Conservation (phyloP, 2,113 vertebrate species). For the Microtus pennsylvanicus region DNA sequence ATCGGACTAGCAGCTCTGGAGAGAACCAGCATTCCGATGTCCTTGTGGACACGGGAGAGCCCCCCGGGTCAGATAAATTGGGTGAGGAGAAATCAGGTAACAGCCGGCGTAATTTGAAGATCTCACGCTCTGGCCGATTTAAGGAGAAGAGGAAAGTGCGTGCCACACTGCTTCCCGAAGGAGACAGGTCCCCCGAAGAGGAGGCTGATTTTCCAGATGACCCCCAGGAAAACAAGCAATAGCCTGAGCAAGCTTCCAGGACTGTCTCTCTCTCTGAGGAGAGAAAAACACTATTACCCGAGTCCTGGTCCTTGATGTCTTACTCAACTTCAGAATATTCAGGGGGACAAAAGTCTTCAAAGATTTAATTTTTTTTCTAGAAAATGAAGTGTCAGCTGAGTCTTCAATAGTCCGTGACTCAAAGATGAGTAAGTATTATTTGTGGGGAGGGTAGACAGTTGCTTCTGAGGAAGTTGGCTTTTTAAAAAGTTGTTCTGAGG, state of each 20-base stretch:
- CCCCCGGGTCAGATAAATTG: slow-evolving; percentile 67
- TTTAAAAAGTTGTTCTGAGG: neutral
- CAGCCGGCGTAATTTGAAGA: slow-evolving; percentile 92
- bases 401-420: slow-evolving; percentile 50
- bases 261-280: too few species aligned
- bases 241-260: neutral
- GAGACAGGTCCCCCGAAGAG: slow-evolving; percentile 87
- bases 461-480: neutral
- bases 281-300: neutral
- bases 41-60: slow-evolving; percentile 84
- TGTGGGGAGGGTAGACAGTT: slow-evolving; percentile 10
- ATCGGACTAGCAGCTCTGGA: slow-evolving; percentile 62
- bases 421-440: slow-evolving; percentile 63
- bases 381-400: slow-evolving; percentile 34
- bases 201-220: slow-evolving; percentile 69
- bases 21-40: slow-evolving; percentile 79
- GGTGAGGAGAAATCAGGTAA: slow-evolving; percentile 54
- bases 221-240: slow-evolving; percentile 71
- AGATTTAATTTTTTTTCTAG: neutral
- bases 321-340: neutral
- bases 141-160: slow-evolving; percentile 93
- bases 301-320: neutral
- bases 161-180: slow-evolving; percentile 88
- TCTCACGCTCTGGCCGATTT: slow-evolving; percentile 96
- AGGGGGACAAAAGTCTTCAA: neutral